Base-by-base conservation (phyloP, 23 tunicate species). In the Halocynthia aurantium region DNA sequence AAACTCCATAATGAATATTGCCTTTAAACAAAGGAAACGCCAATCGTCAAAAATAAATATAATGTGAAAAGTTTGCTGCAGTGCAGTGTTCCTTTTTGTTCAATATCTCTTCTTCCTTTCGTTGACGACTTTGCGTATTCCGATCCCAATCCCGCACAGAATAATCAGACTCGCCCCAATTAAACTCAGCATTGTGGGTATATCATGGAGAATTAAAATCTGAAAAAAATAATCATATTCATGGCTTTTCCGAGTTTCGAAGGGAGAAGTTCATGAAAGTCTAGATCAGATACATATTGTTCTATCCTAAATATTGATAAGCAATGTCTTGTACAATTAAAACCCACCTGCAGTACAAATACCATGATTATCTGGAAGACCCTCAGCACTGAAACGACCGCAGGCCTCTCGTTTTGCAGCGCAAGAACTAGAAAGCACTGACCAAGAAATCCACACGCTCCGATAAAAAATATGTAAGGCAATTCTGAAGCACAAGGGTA, bases 331-430 rank as follows among this genome's bases (percentile, higher is more conserved):
- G 17, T 58, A 75, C 1, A 0, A 54, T 52, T 18, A 12, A 80
- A 8, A 83, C 61, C 53, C 20, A 87, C 86, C 84, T 87, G 93
- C 53, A 87, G 8, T 55, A 87, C 51, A 53, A 75, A 87, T 10
- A 82, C 80, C 13, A 78, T 20, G 50, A 87, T 76, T 18, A 87
- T 87, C 57, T 87, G 93, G 13, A 82, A 61, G 7, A 86, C 70
- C 55, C 86, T 62, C 54, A 79, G 60, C 7, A 84, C 86, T 50
- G 93, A 78, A 54, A 70, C 50, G 7, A 81, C 80, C 22, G 72
- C 86, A 8, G 93, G 83, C 72, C 86, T 61, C 65, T 87, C 93
- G 63, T 87, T 72, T 73, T 68, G 80, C 5, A 87, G 83, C 8
- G 83, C 93, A 0, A 87, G 11, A 50, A 76, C 73, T n/a, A 87